These are phyloP conservation scores for Elachura formosa DNA, from an alignment of 2,113 vertebrate species.

Conservation along the genomic window DNA sequence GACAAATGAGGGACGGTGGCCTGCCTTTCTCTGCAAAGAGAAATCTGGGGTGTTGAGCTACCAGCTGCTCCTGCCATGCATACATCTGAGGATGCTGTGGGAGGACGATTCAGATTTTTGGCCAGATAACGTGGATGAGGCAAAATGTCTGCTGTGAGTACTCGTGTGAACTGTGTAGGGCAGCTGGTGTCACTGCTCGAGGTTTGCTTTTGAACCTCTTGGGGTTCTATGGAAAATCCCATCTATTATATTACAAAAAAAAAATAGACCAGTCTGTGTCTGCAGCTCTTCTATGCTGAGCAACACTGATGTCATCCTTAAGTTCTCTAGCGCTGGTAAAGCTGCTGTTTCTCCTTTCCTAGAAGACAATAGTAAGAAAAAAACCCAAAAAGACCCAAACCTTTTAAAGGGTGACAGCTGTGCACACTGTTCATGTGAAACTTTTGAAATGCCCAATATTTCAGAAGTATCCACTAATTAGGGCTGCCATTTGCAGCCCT, in stretches of 20 bases:
- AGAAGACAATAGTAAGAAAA: not conserved
- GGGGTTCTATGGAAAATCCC: not conserved
- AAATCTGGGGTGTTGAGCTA: not conserved
- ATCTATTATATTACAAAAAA: not conserved
- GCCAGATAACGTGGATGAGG: not conserved
- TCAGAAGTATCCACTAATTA: not conserved
- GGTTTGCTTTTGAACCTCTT: not conserved
- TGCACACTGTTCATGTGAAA: not conserved
- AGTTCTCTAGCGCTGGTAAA: not conserved
- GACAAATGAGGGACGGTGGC: not conserved
- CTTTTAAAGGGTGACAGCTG: not conserved
- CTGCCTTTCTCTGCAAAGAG: not conserved
- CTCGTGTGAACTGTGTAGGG: not conserved
- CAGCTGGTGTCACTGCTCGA: not conserved
- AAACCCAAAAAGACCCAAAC: rapidly evolving
- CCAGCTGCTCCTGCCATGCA: not conserved
- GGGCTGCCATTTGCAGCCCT: not conserved
- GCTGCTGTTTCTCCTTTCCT: not conserved
- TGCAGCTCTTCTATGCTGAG: not conserved
- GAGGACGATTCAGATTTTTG: not conserved
- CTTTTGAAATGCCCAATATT: not conserved
- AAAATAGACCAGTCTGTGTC: not conserved
- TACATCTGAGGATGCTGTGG: not conserved
- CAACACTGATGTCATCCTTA: not conserved
- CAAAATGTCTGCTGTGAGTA: not conserved